Base-by-base conservation (phyloP, 1,140 invertebrate species). In the Drosophila tropicalis region DNA sequence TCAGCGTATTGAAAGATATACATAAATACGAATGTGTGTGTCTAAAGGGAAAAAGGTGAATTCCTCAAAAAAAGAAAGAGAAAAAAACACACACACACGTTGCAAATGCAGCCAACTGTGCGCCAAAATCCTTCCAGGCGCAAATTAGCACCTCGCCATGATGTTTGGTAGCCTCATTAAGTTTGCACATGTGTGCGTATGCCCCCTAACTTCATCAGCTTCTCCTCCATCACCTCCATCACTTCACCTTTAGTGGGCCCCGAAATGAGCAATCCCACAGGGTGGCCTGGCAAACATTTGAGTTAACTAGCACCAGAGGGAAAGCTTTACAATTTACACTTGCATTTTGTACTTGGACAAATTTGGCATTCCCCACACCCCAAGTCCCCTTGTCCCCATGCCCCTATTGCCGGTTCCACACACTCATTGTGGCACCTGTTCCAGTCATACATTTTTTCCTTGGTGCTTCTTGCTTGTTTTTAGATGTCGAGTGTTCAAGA, bases 121-220 rank as follows among this genome's bases (percentile, higher is more conserved):
- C 67, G 72, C 54, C 60, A 78, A 78, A 75, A 75, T 78, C 72
- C 76, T 78, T 78, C 61, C 67, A 78, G 72, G 76, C 76, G 61
- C 76, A 71, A 78, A 78, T 78, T 78, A 78, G 76, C 76, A 78
- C 72, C 72, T 78, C 72, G 63, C 61, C 36, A 58, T 51, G 44
- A 58, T 58, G 56, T 58, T 58, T 58, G 56, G 56, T 58, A 36
- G 56, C 32, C 76, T 78, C 76, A 75, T 78, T 78, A 78, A 77
- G 62, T 55, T 64, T 79, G 67, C 65, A 68, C 61, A 61, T 58
- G 56, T 58, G 32, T 58, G 56, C 56, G 56, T 58, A 32, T 36
- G 56, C 29, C 32, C n/a, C 29, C 29, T 29, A 29, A 29, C 29
- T 29, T 29, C 29, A 29, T 29, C 29, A 29, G 29, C 29, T 6